Base-by-base conservation (phyloP, 2,888 invertebrate genomes). In the Ophion ellenae region DNA sequence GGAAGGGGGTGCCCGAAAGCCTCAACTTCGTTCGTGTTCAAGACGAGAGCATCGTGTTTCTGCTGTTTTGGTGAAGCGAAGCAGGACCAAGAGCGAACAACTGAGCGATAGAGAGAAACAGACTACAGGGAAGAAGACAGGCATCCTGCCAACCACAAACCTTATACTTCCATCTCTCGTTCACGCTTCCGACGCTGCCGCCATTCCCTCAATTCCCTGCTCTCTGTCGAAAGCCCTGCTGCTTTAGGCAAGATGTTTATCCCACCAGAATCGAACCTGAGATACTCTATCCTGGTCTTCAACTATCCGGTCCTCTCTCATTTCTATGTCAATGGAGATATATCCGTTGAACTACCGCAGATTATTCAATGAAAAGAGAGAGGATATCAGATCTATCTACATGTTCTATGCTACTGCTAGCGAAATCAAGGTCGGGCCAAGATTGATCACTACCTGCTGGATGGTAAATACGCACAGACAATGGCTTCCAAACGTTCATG, bases 101-200 rank as follows among this genome's bases (percentile, higher is more conserved):
- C 17, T 47, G 28, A n/a, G 77, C 47, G 24, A 24, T n/a, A 45
- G 24, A 59, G 70, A 14, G 28, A 57, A 57, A 45, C 66, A 20
- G 20, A 17, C 9, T 61, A 14, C 0, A 32, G 24, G 66, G 47
- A 67, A 45, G 71, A 81, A 66, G 71, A 61, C 67, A 75, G 83
- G 69, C 80, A 71, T 83, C 64, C 80, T 77, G 83, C 69, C 83
- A 83, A 86, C 86, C 73, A 80, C 74, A 75, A 75, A 69, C 86
- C 63, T 71, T 79, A 67, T 76, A 83, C 79, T 73, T 83, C 47
- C 71, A 47, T 76, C 76, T 66, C 67, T 59, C 64, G 67, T 69
- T 86, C 81, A 83, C 73, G 77, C 86, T 86, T 81, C 74, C 76
- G 77, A 80, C 71, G 63, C 57, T 77, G 53, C 74, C 45, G 69